Conservation (phyloP, 2,113 vertebrate genomes). For the Aptenodytes patagonicus region DNA sequence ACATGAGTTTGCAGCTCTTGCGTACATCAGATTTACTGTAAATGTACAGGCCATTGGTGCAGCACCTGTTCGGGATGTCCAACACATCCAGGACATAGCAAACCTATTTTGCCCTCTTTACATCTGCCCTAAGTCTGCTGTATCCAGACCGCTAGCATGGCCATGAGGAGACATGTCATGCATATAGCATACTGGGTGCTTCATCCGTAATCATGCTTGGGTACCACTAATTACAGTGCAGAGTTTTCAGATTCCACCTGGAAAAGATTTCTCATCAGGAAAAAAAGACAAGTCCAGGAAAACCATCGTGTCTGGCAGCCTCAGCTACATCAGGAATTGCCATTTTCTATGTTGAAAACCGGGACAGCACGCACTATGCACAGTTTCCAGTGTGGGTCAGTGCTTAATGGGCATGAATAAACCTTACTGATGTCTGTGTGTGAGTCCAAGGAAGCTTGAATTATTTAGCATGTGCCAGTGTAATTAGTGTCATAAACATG, state of each 20-base stretch:
- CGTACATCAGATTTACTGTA: neutral
- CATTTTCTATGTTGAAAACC: neutral
- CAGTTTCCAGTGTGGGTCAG: neutral
- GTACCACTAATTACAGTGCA: neutral
- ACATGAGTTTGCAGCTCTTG: neutral
- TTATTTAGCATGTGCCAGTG: slow-evolving; percentile 8
- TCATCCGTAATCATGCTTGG: neutral
- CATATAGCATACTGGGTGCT: neutral
- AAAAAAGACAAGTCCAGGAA: neutral
- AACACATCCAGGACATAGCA: neutral
- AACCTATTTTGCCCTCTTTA: neutral
- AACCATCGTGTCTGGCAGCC: neutral
- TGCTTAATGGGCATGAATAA: neutral
- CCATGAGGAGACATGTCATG: neutral
- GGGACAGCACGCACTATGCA: neutral
- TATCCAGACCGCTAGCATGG: neutral
- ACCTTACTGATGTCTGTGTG: neutral
- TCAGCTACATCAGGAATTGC: neutral
- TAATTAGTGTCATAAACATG: slow-evolving; percentile 5
- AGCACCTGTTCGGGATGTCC: neutral
- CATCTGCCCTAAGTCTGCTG: neutral
- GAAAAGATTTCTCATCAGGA: neutral
- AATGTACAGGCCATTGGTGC: neutral
- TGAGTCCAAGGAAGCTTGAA: neutral
- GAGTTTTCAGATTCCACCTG: neutral